Base-by-base conservation (phyloP, 2,888 invertebrate species). In the Apeira syringaria region DNA sequence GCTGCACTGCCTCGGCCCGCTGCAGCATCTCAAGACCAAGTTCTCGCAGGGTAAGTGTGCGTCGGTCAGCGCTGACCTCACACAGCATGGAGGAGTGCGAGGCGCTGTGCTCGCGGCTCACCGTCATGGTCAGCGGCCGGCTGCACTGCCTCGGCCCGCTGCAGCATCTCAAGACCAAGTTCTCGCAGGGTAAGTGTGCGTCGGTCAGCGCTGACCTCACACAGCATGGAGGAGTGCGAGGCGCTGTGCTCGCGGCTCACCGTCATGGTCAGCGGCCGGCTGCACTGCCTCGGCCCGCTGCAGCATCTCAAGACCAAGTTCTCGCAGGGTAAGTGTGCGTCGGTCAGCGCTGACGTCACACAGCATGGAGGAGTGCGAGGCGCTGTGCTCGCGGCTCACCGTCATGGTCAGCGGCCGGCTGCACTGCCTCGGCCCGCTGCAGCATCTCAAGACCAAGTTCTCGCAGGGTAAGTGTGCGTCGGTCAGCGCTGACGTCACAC, bases 311-410 rank as follows among this genome's bases (percentile, higher is more conserved):
- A 85, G 61, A 7, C 26, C 27, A n/a, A n/a, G n/a, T n/a, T n/a
- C n/a, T n/a, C n/a, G n/a, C n/a, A n/a, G n/a, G n/a, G n/a, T n/a
- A n/a, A n/a, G 6, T 97, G 97, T 97, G 91, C 94, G 61, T 92
- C 93, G 30, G 91, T 97, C 17, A 80, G 73, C 60, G 44, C 89
- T 97, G 52, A 86, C 87, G 54, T 83, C 87, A 31, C 87, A 88
- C 77, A 85, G 84, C 61, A 95, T 96, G 95, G 94, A 94, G 75
- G 96, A 96, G 75, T 95, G 96, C 75, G 96, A 96, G 81, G 95
- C 94, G 15, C 81, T 96, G 24, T 96, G 96, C 72, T 94, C 94
- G 2, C 89, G 95, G 1, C 81, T 96, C 57, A 94, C 94, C 24
- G 93, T 96, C 44, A 95, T 96, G 95, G 95, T 94, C 20, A 92